Base-by-base conservation (phyloP, 1,140 invertebrate genomes). In the Hylyphantes graminicola region DNA sequence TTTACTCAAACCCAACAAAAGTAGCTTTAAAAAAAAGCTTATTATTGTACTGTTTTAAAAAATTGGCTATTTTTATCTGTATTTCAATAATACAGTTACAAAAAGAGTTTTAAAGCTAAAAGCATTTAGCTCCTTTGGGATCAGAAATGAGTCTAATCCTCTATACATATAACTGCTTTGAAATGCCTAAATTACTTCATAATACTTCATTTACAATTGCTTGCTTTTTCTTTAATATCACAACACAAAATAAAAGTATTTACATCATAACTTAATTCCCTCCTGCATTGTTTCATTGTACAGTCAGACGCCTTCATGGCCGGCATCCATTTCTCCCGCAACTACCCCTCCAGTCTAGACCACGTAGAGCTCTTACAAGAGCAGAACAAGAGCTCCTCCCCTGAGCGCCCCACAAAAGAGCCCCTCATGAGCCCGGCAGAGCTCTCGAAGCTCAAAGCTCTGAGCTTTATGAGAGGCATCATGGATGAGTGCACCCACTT, bases 401-500 rank as follows among this genome's bases (percentile, higher is more conserved):
- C 12, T 19, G 50, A 57, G 9, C 5, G 67, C 8, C 4, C 11
- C 3, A 53, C 9, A 6, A 70, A 70, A 17, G 7, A 13, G n/a
- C 50, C 15, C 55, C 55, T 65, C 2, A 50, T 53, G 19, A 73
- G 59, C 12, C n/a, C 21, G 0, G 19, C 74, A 12, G 83, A 80
- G 35, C 57, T 84, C 48, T 79, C 74, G 50, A 72, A 67, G 11
- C n/a, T 85, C 7, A 57, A 85, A 88, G 95, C 95, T 2, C 86
- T 97, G 11, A 94, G 96, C 89, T 99, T 99, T 89, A 99, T 99
- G 98, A 91, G 95, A 48, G 97, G 97, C 0, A 94, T 99, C 85
- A 99, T 99, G 98, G 97, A 99, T 88, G 96, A 99, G 90, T 99
- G 96, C 89, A 99, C 98, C 4, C 97, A 98, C 90, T 90, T 99